phyloP scores from a whole-genome alignment of 2,888 invertebrate species.

The Hirtodrosophila confusa region DNA sequence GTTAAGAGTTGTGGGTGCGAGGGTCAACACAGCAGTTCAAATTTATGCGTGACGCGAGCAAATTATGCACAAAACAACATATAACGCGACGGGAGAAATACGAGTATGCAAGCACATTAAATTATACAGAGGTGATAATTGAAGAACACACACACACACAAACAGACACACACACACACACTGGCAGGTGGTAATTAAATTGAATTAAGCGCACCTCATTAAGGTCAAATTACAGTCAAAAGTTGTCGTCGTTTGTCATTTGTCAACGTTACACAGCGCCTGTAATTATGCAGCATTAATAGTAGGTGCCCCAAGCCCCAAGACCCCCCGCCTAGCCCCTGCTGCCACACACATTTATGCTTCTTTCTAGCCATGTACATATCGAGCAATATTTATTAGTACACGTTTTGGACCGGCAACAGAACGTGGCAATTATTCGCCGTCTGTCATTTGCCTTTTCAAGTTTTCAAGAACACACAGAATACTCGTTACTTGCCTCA shows the following conservation, averaged over 20 bases:
- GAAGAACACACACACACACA: constrained; percentile 10
- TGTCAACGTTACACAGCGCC: constrained; percentile 53
- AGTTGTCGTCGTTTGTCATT: constrained; percentile 39
- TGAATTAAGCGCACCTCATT: constrained; percentile 68
- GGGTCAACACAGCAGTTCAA: constrained; percentile 47
- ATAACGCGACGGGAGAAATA: constrained; percentile 3
- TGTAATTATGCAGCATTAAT: constrained; percentile 70
- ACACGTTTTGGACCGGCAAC: too few species aligned
- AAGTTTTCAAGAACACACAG: constrained; percentile 61
- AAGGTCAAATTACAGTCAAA: constrained; percentile 72
- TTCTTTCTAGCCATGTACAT: background rate
- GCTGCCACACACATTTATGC: background rate
- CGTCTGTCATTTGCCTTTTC: constrained; percentile 43
- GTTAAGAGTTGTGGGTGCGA: constrained; percentile 42
- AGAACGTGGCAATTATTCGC: constrained; percentile 39
- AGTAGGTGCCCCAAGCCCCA: constrained; percentile 14
- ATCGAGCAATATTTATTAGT: constrained; percentile 25
- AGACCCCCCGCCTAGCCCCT: background rate
- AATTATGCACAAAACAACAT: constrained; percentile 48
- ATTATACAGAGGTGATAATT: constrained; percentile 51
- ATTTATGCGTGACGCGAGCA: constrained; percentile 44
- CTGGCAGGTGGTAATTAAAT: constrained; percentile 60
- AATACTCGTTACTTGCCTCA: constrained; percentile 18
- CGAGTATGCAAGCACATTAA: background rate
- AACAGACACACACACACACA: constrained; percentile 5